Evolutionary conservation across 2,888 invertebrate species (phyloP), one percentile per base, ranked within the genome.

Genomic region (Heliconius ethilla): DNA sequence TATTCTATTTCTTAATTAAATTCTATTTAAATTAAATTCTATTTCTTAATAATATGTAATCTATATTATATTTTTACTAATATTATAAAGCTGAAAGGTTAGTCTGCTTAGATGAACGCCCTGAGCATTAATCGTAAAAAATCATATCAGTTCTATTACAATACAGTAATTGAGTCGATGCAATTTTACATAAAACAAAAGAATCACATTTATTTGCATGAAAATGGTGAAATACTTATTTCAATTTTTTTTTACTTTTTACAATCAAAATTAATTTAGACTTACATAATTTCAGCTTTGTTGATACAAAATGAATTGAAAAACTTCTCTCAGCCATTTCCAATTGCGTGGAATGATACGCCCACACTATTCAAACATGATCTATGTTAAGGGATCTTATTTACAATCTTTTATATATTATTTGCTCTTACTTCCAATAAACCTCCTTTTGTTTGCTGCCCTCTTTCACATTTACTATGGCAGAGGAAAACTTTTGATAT

Each of bases 361-460:
- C 75, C 79, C 75, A 75, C 75, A 67, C 67, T 33, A 65, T 62
- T 67, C 77, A 74, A 77, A 77, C 45, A 77, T 73, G 77, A 77
- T 77, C 73, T 67, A 77, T 62, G 59, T 67, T 73, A 73, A 73
- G 73, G 73, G 66, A 77, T 77, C 67, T 77, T 77, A 67, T 77
- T 77, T 73, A 77, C 78, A 65, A 51, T 63, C 69, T 75, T 59
- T 66, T 51, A 70, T 80, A 78, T 51, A 51, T 7, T 51, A 51
- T 81, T 81, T 81, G 78, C 73, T 65, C 69, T 73, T 69, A 25
- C 63, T 78, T 76, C 80, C 77, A 81, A 81, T 81, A 82, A 79
- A 78, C 74, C 78, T 67, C 69, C 75, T 66, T 77, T 80, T 81
- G 81, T 81, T 80, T 78, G 75, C 75, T 72, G 51, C 74, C 72